Evolutionary conservation across 2,888 invertebrate genomes (phyloP).

Genomic region (Himalopsyche japonica): DNA sequence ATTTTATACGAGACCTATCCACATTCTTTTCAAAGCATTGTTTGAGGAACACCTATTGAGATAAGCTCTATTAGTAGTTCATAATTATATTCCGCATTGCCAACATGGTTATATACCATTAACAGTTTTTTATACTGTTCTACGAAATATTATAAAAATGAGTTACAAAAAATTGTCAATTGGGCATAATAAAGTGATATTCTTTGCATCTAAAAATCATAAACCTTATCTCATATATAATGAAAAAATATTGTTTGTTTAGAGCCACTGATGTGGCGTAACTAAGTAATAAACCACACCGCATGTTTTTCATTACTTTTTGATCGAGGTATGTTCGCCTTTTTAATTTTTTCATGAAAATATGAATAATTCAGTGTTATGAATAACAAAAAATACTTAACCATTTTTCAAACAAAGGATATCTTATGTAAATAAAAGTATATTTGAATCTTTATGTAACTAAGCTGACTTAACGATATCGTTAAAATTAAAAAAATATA

Average conservation of each 20-base stretch:
- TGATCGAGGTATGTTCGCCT: background rate
- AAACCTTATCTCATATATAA: no score
- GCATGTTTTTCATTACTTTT: background rate
- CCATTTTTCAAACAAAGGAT: background rate
- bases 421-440: background rate
- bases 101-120: no score
- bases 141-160: no score
- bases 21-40: no score
- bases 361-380: background rate
- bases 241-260: background rate
- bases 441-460: background rate
- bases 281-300: background rate
- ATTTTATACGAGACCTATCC: no score
- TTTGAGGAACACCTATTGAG: no score
- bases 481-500: background rate
- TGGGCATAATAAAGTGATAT: no score
- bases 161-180: no score
- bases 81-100: no score
- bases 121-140: no score
- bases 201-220: no score
- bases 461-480: background rate
- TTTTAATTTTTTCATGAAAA: background rate
- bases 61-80: no score
- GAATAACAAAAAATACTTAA: background rate
- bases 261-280: background rate